Conservation (phyloP, 1,140 invertebrate species). For the Scaptodrosophila lebanonensis region DNA sequence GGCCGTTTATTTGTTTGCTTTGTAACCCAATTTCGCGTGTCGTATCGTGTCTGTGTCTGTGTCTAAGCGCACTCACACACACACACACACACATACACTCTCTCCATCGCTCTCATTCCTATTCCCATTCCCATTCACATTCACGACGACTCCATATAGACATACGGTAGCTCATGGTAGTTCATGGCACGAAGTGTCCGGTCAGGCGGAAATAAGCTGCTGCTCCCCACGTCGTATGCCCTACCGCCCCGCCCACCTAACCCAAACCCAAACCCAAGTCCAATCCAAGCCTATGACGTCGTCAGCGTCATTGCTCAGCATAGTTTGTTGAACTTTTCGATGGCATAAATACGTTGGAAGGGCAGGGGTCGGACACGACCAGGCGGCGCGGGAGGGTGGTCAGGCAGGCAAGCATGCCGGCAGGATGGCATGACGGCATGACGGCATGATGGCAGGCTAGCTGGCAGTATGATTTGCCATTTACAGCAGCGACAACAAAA, state of each 20-base stretch:
- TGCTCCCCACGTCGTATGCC: constrained; percentile 49
- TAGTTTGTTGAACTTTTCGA: constrained; percentile 58
- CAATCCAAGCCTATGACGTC: not conserved
- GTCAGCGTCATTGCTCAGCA: constrained; percentile 2
- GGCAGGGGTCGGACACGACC: too few relatives aligned
- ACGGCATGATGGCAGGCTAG: too few relatives aligned
- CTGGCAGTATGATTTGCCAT: not conserved
- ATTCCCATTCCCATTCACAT: not conserved
- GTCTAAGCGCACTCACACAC: constrained; percentile 10
- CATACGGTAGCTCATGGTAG: constrained; percentile 3
- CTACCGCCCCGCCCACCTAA: too few relatives aligned
- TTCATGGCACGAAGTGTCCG: constrained; percentile 32
- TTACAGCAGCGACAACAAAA: constrained; percentile 24
- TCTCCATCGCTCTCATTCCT: too few relatives aligned
- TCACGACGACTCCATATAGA: constrained; percentile 8
- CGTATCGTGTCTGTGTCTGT: constrained; percentile 14
- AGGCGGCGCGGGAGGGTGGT: too few relatives aligned
- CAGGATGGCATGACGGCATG: too few relatives aligned
- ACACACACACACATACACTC: constrained; percentile 1
- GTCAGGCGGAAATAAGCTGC: constrained; percentile 32
- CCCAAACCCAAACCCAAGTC: too few relatives aligned
- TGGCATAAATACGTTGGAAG: constrained; percentile 43
- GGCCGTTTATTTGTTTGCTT: constrained; percentile 46
- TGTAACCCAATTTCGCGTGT: constrained; percentile 62
- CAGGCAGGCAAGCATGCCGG: too few relatives aligned